Conservation (phyloP, 2,113 vertebrate genomes). For the Gopherus evgoodei region DNA sequence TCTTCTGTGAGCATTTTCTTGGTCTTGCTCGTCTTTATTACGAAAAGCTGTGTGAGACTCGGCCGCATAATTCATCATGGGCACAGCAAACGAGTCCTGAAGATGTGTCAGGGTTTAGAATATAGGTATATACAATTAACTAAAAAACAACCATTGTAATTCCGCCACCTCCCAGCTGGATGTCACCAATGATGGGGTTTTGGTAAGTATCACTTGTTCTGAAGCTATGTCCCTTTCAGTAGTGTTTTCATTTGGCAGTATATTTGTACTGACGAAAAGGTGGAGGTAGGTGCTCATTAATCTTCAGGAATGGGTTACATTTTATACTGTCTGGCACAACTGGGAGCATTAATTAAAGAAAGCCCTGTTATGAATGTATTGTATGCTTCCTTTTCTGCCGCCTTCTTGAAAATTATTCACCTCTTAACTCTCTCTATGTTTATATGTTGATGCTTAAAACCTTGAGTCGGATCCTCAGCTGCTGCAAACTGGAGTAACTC, state of each 20-base stretch:
- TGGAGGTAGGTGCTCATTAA: constrained; percentile 38
- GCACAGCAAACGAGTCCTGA: background rate
- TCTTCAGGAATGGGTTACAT: background rate
- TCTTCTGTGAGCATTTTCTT: background rate
- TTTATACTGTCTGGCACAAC: constrained; percentile 16
- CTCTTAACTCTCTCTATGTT: accelerated
- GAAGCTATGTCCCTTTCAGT: background rate
- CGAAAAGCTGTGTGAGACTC: background rate
- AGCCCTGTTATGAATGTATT: background rate
- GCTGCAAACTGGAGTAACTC: background rate
- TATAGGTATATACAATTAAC: background rate
- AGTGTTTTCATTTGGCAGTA: constrained; percentile 20
- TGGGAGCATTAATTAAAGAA: constrained; percentile 51
- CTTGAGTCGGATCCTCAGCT: accelerated
- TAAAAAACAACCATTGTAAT: background rate
- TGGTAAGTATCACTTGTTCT: background rate
- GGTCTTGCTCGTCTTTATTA: background rate
- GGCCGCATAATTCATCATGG: background rate
- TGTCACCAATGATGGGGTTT: constrained; percentile 20
- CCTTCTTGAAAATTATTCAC: background rate
- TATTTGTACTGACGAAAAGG: constrained; percentile 49
- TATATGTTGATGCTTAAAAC: accelerated
- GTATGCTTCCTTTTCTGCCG: background rate
- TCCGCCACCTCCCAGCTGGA: constrained; percentile 4
- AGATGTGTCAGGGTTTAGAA: background rate